Percentiles rank a stretch among this genome's conserved stretches.
These are phyloP conservation scores for Trachelus tabidus DNA, from an alignment of 2,888 invertebrate species.

Conservation along the genomic window DNA sequence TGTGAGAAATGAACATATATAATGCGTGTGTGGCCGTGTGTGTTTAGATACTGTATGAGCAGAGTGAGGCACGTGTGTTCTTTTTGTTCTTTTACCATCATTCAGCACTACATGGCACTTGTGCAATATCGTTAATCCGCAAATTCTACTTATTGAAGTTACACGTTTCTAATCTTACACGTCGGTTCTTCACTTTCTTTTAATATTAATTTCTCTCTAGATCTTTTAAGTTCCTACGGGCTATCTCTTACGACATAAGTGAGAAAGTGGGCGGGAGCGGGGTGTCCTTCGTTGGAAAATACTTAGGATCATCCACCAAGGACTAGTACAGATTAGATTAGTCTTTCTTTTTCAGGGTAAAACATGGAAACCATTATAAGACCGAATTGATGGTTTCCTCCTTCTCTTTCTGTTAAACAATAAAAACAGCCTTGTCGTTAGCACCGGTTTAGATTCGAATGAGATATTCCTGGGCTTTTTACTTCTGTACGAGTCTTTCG, in stretches of 20 bases:
- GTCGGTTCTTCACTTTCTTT: not conserved
- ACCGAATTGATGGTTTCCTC: not conserved
- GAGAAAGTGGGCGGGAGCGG: no score
- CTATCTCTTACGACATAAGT: not conserved
- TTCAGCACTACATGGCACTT: not conserved
- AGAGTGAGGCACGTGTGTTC: constrained; percentile 18
- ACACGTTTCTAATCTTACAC: not conserved
- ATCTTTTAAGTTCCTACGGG: not conserved
- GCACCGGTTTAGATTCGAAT: no score
- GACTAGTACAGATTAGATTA: not conserved
- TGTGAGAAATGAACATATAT: not conserved
- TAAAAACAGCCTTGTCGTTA: no score
- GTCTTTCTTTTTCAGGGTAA: not conserved
- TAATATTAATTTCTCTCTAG: not conserved
- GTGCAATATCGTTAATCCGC: not conserved
- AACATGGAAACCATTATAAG: not conserved
- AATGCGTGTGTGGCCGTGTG: constrained; percentile 21
- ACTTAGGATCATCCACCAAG: not conserved
- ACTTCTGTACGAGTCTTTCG: not conserved
- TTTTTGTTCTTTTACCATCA: not conserved
- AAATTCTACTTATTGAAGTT: not conserved
- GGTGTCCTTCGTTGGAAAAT: not conserved
- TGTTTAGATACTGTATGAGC: constrained; percentile 15
- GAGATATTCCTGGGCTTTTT: no score
- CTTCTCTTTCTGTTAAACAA: not conserved